These are phyloP conservation scores for Eupithecia exiguata DNA, from an alignment of 2,888 invertebrate genomes.

Conservation along the genomic window DNA sequence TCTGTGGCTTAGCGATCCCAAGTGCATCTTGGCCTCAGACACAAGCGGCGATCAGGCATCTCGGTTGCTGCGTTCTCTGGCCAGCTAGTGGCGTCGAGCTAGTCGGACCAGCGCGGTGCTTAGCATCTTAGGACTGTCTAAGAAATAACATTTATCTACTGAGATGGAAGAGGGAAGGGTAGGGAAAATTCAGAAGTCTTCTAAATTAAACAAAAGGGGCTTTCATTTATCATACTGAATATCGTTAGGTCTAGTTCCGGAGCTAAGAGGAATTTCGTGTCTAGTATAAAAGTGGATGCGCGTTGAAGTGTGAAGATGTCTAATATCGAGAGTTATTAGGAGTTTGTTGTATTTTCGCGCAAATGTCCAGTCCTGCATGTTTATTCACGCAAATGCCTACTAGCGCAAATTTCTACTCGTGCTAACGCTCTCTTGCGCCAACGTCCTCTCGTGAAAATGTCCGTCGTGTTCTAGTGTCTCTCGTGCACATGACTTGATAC, in stretches of 20 bases:
- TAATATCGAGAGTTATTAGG: too few relatives aligned
- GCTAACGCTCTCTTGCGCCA: too few relatives aligned
- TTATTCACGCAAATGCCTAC: too few relatives aligned
- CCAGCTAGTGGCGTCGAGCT: background rate
- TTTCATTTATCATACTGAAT: background rate
- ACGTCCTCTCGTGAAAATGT: too few relatives aligned
- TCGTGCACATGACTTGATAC: too few relatives aligned
- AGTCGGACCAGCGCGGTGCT: background rate
- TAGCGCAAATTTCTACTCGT: too few relatives aligned
- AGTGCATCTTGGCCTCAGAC: background rate
- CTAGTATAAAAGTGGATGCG: background rate
- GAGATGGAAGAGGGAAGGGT: background rate
- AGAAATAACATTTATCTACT: background rate
- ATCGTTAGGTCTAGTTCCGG: background rate
- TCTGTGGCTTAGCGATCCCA: background rate
- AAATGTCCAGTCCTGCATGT: too few relatives aligned
- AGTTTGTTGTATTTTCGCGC: too few relatives aligned
- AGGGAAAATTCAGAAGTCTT: background rate
- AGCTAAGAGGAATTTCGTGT: background rate
- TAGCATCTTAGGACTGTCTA: background rate
- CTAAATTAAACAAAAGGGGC: background rate
- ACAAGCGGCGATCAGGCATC: background rate
- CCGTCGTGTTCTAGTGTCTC: too few relatives aligned
- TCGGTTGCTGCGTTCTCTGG: background rate
- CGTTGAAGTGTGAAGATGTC: too few relatives aligned